Conservation (phyloP, 2,888 invertebrate genomes). For the Homarus gammarus region DNA sequence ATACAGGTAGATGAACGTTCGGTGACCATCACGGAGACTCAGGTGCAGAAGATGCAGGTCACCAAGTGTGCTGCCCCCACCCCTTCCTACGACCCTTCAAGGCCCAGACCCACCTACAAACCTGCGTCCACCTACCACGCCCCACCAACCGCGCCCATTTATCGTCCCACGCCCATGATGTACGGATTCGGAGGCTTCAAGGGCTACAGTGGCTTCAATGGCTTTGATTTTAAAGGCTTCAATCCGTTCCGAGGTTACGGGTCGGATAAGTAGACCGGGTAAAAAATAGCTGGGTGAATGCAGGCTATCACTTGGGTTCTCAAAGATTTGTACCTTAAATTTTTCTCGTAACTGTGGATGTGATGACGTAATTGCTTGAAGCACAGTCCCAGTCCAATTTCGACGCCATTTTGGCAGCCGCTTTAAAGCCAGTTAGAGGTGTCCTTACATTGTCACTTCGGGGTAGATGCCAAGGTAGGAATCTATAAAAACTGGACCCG, state of each 20-base stretch:
- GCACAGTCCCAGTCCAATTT: no score
- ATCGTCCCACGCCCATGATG: constrained; percentile 16
- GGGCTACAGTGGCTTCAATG: constrained; percentile 36
- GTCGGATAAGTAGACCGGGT: not conserved
- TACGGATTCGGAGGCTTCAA: constrained; percentile 52
- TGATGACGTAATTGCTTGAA: no score
- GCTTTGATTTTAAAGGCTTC: constrained; percentile 47
- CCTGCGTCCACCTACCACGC: constrained; percentile 19
- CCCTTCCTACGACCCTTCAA: constrained; percentile 1
- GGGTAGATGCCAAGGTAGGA: no score
- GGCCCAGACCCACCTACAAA: constrained; percentile 5
- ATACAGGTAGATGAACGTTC: constrained; percentile 36
- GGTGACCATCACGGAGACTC: constrained; percentile 18
- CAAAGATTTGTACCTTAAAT: no score
- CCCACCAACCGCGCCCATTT: constrained; percentile 21
- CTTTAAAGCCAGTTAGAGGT: no score
- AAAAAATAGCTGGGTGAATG: no score
- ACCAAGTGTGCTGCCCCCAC: constrained; percentile 38
- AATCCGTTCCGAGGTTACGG: constrained; percentile 32
- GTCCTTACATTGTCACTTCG: no score
- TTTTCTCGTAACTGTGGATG: no score
- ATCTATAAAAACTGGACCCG: no score
- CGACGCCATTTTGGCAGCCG: no score
- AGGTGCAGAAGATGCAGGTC: constrained; percentile 31
- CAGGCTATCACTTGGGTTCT: no score